phyloP scores from a whole-genome alignment of 1,140 invertebrate genomes.

The Drosophila erecta region DNA sequence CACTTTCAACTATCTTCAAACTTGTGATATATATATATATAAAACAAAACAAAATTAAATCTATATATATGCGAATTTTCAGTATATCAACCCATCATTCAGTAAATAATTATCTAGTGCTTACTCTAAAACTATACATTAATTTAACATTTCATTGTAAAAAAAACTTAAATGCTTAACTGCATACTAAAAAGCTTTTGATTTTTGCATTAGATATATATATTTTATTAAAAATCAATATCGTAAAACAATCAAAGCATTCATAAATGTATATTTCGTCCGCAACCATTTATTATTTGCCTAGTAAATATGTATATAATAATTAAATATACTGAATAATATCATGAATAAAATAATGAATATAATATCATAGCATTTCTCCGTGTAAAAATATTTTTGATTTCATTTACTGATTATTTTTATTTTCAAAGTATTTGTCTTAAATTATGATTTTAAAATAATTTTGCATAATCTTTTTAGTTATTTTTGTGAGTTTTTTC shows the following conservation, averaged over 20 bases:
- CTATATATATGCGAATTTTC: slow-evolving; percentile 10
- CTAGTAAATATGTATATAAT: slow-evolving; percentile 12
- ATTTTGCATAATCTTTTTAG: too few species aligned
- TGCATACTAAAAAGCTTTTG: background rate
- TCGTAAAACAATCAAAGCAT: slow-evolving; percentile 6
- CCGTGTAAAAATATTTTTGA: background rate
- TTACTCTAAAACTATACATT: background rate
- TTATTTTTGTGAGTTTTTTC: too few species aligned
- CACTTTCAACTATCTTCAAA: slow-evolving; percentile 77
- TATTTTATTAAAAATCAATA: background rate
- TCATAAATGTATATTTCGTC: slow-evolving; percentile 12
- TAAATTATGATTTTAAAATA: too few species aligned
- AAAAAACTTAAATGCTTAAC: background rate
- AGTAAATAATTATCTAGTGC: slow-evolving; percentile 3
- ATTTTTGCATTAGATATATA: background rate
- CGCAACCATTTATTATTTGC: slow-evolving; percentile 5
- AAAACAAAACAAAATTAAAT: slow-evolving; percentile 28
- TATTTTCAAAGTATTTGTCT: too few species aligned
- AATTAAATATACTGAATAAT: background rate
- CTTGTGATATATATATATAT: slow-evolving; percentile 74
- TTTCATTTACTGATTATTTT: background rate
- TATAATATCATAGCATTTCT: too few species aligned
- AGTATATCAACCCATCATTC: slow-evolving; percentile 19
- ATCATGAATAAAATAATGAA: too few species aligned
- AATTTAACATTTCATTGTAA: slow-evolving; percentile 6